A percentile compares a stretch with the other conserved stretches of the same genome.
phyloP scores from a whole-genome alignment of 2,797 vertebrate species.

The Knipowitschia caucasica region DNA sequence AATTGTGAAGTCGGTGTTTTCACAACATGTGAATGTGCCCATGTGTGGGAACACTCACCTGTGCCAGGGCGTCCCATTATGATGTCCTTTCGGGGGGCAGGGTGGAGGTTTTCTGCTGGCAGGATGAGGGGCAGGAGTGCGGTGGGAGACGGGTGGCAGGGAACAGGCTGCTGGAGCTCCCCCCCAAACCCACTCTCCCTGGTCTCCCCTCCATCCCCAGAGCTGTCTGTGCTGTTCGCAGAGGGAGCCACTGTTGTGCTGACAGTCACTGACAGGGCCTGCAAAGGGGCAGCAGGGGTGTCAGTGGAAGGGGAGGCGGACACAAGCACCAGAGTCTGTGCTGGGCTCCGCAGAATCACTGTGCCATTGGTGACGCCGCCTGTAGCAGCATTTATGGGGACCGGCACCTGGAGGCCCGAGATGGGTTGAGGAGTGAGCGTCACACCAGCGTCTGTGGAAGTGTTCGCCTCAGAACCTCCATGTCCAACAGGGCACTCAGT shows the following conservation, averaged over 20 bases:
- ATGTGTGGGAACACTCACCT: constrained; percentile 73
- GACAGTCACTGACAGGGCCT: constrained; percentile 72
- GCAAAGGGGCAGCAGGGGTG: constrained; percentile 49
- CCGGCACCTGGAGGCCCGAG: constrained; percentile 77
- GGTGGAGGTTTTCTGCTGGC: constrained; percentile 85
- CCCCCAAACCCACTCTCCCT: constrained; percentile 65
- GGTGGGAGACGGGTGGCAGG: constrained; percentile 90
- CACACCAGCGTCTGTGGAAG: constrained; percentile 53
- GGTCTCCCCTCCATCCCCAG: constrained; percentile 48
- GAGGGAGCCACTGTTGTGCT: constrained; percentile 59
- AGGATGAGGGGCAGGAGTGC: constrained; percentile 89
- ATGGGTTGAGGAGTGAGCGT: constrained; percentile 55
- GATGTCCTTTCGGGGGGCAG: constrained; percentile 88
- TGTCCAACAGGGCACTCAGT: constrained; percentile 70
- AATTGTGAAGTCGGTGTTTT: no score
- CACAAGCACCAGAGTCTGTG: constrained; percentile 77
- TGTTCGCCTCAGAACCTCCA: constrained; percentile 47
- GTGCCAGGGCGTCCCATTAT: constrained; percentile 93
- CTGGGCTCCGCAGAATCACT: constrained; percentile 71
- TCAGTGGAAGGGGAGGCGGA: constrained; percentile 68
- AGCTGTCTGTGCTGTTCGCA: constrained; percentile 51
- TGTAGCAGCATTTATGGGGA: constrained; percentile 79
- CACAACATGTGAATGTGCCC: constrained; percentile 3
- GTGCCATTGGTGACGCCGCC: constrained; percentile 71
- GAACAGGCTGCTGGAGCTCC: constrained; percentile 86